A percentile compares a stretch with the other conserved stretches of the same genome.
phyloP scores from a whole-genome alignment of 2,888 invertebrate species.

The Bursaphelenchus okinawaensis region DNA sequence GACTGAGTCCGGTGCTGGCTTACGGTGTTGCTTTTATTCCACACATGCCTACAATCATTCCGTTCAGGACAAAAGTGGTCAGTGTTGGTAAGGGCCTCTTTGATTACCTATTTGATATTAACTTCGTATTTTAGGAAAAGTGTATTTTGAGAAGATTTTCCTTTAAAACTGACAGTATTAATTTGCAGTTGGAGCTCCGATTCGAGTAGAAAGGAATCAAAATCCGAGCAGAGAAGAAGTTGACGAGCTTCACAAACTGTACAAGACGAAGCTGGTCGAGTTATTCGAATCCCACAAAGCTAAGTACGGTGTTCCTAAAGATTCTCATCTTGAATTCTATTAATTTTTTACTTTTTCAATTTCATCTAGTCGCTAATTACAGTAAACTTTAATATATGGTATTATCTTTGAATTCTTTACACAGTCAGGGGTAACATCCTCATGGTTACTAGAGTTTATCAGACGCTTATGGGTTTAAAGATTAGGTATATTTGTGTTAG shows the following conservation, averaged over 20 bases:
- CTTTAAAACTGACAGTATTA: no score
- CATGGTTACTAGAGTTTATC: no score
- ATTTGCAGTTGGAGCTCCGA: conserved; percentile 71
- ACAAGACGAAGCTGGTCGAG: conserved; percentile 67
- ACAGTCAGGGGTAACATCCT: no score
- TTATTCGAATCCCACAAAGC: conserved; percentile 79
- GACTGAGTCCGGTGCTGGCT: conserved; percentile 60
- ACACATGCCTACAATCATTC: conserved; percentile 79
- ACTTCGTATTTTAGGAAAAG: no score
- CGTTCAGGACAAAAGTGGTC: conserved; percentile 72
- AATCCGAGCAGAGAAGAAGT: conserved; percentile 73
- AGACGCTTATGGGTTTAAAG: no score
- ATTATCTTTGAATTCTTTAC: no score
- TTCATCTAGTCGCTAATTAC: background rate
- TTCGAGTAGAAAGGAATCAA: conserved; percentile 69
- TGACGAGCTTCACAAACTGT: conserved; percentile 71
- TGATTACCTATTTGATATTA: background rate
- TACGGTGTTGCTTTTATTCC: conserved; percentile 77
- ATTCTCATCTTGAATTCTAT: conserved; percentile 21
- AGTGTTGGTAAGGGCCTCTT: conserved; percentile 65
- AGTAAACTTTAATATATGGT: no score
- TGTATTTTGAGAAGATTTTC: no score
- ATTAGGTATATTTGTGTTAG: no score
- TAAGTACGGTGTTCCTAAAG: conserved; percentile 65
- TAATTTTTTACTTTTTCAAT: conserved; percentile 24